Evolutionary conservation across 2,888 invertebrate genomes (phyloP).

Genomic region (Eristalis tenax): DNA sequence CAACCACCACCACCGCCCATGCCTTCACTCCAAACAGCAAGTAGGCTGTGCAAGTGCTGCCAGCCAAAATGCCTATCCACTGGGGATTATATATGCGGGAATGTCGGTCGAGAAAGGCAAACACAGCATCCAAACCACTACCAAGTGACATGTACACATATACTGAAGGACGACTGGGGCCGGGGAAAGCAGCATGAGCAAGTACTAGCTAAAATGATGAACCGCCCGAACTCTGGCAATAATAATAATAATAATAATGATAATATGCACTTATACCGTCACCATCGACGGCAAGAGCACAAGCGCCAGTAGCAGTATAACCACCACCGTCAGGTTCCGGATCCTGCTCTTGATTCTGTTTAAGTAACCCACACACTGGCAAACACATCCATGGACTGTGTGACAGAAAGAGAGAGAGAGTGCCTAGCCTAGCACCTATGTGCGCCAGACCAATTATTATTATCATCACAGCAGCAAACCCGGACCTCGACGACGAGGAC

Average conservation of each 20-base stretch:
- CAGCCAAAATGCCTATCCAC: conserved; percentile 55
- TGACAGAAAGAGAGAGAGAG: background rate
- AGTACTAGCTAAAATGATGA: conserved; percentile 53
- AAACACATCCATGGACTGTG: background rate
- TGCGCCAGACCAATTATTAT: conserved; percentile 72
- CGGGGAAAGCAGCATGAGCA: background rate
- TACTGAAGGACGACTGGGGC: conserved; percentile 5
- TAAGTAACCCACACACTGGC: conserved; percentile 18
- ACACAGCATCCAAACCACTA: conserved; percentile 41
- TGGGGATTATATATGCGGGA: conserved; percentile 39
- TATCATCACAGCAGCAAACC: conserved; percentile 67
- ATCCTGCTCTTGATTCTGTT: conserved; percentile 9
- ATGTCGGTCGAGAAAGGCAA: conserved; percentile 60
- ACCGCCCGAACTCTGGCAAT: conserved; percentile 61
- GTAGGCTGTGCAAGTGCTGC: conserved; percentile 32
- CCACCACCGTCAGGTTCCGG: conserved; percentile 5
- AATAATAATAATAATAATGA: conserved; percentile 66
- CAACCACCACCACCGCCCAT: background rate
- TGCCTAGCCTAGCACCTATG: conserved; percentile 65
- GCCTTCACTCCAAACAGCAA: background rate
- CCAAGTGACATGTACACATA: conserved; percentile 34
- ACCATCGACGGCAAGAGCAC: conserved; percentile 43
- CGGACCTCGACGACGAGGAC: conserved; percentile 4
- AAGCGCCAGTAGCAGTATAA: background rate
- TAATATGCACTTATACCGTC: conserved; percentile 73